Conservation (phyloP, 1,140 invertebrate genomes). For the Diprion similis region DNA sequence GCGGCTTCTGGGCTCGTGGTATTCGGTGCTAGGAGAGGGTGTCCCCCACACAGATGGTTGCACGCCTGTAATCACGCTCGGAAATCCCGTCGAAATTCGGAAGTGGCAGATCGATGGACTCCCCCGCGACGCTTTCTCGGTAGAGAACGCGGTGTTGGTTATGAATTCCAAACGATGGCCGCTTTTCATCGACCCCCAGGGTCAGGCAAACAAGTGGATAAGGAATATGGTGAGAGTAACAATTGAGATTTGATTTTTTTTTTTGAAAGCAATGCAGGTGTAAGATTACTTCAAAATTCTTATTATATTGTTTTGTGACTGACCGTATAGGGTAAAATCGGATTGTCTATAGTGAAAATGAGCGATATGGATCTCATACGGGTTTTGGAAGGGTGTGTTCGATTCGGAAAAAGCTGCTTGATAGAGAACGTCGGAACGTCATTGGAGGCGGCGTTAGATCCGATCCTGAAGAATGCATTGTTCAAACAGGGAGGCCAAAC, state of each 20-base stretch:
- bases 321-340: slow-evolving; percentile 64
- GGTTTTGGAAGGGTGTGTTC: slow-evolving; percentile 75
- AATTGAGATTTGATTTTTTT: background rate
- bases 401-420: slow-evolving; percentile 72
- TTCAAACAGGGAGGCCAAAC: slow-evolving; percentile 61
- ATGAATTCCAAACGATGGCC: slow-evolving; percentile 69
- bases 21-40: slow-evolving; percentile 29
- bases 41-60: slow-evolving; percentile 67
- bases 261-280: background rate
- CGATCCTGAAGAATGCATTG: slow-evolving; percentile 64
- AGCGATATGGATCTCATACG: slow-evolving; percentile 74
- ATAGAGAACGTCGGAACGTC: slow-evolving; percentile 70
- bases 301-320: background rate
- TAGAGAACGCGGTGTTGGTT: slow-evolving; percentile 74
- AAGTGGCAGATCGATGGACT: slow-evolving; percentile 75
- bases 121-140: slow-evolving; percentile 70
- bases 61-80: slow-evolving; percentile 66
- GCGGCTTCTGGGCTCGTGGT: slow-evolving; percentile 47
- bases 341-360: slow-evolving; percentile 66
- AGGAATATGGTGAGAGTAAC: slow-evolving; percentile 67
- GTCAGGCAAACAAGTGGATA: slow-evolving; percentile 78
- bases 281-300: slow-evolving; percentile 8
- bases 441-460: slow-evolving; percentile 71
- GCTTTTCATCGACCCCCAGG: slow-evolving; percentile 76
- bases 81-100: slow-evolving; percentile 67